These are phyloP conservation scores for Chloroclysta siterata DNA, from an alignment of 2,888 invertebrate genomes.

Conservation along the genomic window DNA sequence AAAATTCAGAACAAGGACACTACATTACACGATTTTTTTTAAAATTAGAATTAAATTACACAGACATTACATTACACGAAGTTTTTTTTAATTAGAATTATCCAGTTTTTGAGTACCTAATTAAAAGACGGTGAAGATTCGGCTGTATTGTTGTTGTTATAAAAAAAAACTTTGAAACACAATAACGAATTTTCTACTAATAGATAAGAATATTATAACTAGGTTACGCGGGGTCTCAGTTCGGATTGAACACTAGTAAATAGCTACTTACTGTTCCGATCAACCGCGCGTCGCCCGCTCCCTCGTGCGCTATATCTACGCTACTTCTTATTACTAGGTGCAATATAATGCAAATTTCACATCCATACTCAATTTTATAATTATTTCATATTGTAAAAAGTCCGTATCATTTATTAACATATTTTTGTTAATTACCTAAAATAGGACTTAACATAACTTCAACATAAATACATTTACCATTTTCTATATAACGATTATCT, in stretches of 20 bases:
- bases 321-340: conserved; percentile 79
- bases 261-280: not conserved
- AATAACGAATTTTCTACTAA: no score
- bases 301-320: conserved; percentile 63
- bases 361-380: conserved; percentile 55
- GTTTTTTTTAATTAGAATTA: no score
- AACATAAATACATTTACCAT: not conserved
- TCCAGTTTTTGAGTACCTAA: no score
- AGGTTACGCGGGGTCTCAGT: not conserved
- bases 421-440: conserved; percentile 36
- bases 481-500: not conserved
- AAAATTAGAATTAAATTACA: no score
- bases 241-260: not conserved
- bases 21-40: no score
- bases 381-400: conserved; percentile 61
- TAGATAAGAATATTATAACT: no score
- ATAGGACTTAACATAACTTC: not conserved
- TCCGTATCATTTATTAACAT: conserved; percentile 46
- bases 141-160: no score
- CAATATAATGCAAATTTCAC: conserved; percentile 75
- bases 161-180: no score
- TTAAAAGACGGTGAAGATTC: no score
- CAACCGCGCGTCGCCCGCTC: conserved; percentile 53
- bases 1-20: no score
- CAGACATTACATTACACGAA: no score